Percentiles rank a stretch among this genome's conserved stretches.
phyloP scores from a whole-genome alignment of 2,113 vertebrate species.

The Alligator mississippiensis region DNA sequence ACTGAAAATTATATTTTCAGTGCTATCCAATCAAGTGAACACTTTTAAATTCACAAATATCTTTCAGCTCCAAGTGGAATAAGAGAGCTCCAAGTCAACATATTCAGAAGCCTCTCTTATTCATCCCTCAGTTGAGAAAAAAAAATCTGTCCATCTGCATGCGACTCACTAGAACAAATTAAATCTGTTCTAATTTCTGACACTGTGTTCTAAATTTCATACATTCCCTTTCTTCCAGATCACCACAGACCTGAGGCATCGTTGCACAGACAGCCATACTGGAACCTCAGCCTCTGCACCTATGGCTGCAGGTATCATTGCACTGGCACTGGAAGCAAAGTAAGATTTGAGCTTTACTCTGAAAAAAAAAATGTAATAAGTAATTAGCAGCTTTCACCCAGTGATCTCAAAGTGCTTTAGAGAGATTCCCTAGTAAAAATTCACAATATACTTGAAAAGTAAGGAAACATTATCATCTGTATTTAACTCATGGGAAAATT shows the following conservation, averaged over 20 bases:
- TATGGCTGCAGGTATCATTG: conserved; percentile 98
- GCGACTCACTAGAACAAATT: not conserved
- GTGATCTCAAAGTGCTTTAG: conserved; percentile 21
- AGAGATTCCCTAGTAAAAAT: not conserved
- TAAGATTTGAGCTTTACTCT: conserved; percentile 81
- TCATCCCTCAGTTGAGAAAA: not conserved
- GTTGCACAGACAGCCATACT: conserved; percentile 98
- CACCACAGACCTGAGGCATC: conserved; percentile 96
- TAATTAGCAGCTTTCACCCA: not conserved
- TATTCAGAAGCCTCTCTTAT: not conserved
- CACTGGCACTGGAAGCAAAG: conserved; percentile 98
- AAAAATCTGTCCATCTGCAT: not conserved
- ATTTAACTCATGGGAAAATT: not conserved
- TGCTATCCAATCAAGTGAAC: not conserved
- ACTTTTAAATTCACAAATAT: not conserved
- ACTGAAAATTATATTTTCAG: not conserved
- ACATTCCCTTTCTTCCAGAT: conserved; percentile 84
- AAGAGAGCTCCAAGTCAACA: not conserved
- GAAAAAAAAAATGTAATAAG: not conserved
- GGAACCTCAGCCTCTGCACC: conserved; percentile 98
- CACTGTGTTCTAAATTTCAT: conserved; percentile 41
- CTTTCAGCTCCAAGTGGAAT: not conserved
- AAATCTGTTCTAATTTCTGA: conserved; percentile 41
- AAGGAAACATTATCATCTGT: not conserved
- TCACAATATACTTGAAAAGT: not conserved